phyloP scores from a whole-genome alignment of 64 coral and sea anemone species.

The Porites lutea region DNA sequence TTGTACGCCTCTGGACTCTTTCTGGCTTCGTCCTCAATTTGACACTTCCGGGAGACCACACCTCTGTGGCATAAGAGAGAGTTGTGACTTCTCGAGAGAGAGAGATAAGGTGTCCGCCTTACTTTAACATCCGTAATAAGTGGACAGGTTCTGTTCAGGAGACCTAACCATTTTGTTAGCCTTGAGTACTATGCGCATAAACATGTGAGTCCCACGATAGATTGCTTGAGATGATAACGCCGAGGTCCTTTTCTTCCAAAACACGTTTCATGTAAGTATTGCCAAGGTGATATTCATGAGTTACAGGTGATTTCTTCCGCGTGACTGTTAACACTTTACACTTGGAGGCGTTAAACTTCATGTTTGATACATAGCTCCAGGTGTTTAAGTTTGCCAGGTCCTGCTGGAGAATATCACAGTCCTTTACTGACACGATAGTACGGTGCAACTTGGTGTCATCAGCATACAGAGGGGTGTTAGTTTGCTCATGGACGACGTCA shows the following conservation, averaged over 20 bases:
- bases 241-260: not conserved
- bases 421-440: too few relatives aligned
- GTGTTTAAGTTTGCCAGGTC: too few relatives aligned
- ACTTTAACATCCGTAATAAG: not conserved
- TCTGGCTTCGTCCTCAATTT: not conserved
- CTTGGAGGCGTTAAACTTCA: too few relatives aligned
- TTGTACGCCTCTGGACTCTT: not conserved
- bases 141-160: constrained; percentile 20
- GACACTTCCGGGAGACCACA: constrained; percentile 9
- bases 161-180: constrained; percentile 14
- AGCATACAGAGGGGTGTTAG: too few relatives aligned
- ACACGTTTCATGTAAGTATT: not conserved
- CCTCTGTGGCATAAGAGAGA: constrained; percentile 17
- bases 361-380: too few relatives aligned
- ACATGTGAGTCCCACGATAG: not conserved
- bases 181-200: constrained; percentile 5
- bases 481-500: too few relatives aligned
- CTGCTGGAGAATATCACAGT: too few relatives aligned
- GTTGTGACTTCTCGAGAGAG: constrained; percentile 1
- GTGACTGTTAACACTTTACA: too few relatives aligned
- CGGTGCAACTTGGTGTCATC: too few relatives aligned
- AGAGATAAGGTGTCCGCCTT: constrained; percentile 1
- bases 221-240: not conserved
- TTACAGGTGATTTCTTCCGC: too few relatives aligned
- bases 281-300: too few relatives aligned